Evolutionary conservation across 2,113 vertebrate genomes (phyloP), one percentile per base, ranked within the genome.

Genomic region (Nothocercus julius): DNA sequence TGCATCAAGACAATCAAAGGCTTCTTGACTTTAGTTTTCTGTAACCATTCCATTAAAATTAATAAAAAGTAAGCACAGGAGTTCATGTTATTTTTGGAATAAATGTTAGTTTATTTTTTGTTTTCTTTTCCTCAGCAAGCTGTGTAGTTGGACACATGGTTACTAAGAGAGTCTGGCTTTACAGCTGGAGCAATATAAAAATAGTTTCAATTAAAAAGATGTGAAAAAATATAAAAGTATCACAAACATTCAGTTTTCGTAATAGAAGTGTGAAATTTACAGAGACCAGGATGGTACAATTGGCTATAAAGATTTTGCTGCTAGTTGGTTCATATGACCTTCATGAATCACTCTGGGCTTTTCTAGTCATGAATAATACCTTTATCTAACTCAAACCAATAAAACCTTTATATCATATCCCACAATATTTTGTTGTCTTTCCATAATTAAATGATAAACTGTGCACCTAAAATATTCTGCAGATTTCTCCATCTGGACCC

Each of bases 121-220:
- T 68, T 90, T 92, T 85, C 8, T 78, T 40, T 93, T 42, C 17
- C 36, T 51, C n/a, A 44, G 85, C 27, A 58, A 83, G 79, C 59
- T 86, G 92, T 96, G 45, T 77, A 82, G 54, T 94, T 81, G 83
- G 81, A 80, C 62, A 92, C 66, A 54, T 76, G 72, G 87, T 95
- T 94, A 85, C 75, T 90, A 85, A 95, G 84, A 82, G 49, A 94
- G 54, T 93, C 88, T 96, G 89, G 69, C 73, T 91, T 91, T 96
- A 91, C 94, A 95, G 90, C 95, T 96, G 92, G 84, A 97, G 83
- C 47, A 79, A 72, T 85, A 47, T 62, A 96, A 93, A 97, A 97
- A 97, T 96, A 97, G 91, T 76, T 91, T 75, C 73, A 91, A 93
- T 95, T 94, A 82, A 96, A 97, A 95, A 87, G 34, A 95, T 82